These are phyloP conservation scores for Cebus imitator DNA, from an alignment of 2,113 vertebrate species.

Conservation along the genomic window DNA sequence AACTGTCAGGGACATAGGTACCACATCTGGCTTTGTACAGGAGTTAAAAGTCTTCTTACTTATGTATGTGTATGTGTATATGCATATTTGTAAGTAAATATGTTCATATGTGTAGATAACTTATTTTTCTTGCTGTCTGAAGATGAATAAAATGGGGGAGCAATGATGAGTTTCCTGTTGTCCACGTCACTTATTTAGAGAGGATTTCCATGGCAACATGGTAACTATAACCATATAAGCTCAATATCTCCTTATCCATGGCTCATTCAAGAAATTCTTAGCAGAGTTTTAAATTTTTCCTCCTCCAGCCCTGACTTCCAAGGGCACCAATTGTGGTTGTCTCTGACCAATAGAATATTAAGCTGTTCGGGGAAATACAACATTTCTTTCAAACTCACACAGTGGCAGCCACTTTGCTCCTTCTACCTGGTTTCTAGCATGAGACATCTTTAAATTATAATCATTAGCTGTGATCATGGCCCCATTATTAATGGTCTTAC, in stretches of 20 bases:
- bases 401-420: not conserved
- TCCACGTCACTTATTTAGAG: not conserved
- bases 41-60: not conserved
- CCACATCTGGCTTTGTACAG: not conserved
- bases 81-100: too few species aligned
- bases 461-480: not conserved
- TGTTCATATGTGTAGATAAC: not conserved
- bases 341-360: not conserved
- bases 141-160: not conserved
- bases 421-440: not conserved
- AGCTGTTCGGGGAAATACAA: not conserved
- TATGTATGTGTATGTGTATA: not conserved
- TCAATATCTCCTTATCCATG: not conserved
- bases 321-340: not conserved
- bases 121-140: not conserved
- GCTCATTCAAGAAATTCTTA: not conserved
- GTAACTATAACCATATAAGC: not conserved
- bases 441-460: not conserved
- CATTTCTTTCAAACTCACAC: not conserved
- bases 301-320: not conserved
- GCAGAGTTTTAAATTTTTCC: not conserved
- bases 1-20: not conserved
- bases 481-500: not conserved
- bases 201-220: not conserved
- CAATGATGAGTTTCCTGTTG: not conserved